Percentiles rank a stretch among this genome's conserved stretches.
phyloP scores from a whole-genome alignment of 2,113 vertebrate species.

The Isichthys henryi region DNA sequence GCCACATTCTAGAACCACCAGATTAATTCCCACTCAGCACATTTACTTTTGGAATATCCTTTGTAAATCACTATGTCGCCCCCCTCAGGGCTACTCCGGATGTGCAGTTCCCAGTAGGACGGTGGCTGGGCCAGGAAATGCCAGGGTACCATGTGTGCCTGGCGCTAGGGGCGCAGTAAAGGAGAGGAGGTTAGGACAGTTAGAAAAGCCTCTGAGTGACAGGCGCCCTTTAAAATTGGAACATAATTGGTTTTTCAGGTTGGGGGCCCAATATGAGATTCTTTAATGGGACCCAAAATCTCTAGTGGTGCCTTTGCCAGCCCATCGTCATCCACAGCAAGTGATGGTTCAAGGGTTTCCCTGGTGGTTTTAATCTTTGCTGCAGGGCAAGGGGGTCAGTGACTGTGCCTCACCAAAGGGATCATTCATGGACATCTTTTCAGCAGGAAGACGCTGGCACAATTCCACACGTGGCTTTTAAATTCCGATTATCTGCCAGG shows the following conservation, averaged over 20 bases:
- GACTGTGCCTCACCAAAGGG: not conserved
- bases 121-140: not conserved
- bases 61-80: not conserved
- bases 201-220: not conserved
- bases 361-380: not conserved
- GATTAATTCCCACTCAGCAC: conserved; percentile 3
- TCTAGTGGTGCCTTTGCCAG: not conserved
- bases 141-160: not conserved
- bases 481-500: not conserved
- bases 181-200: not conserved
- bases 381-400: not conserved
- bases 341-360: not conserved
- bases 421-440: not conserved
- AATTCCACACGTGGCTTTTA: not conserved
- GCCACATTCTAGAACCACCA: conserved; percentile 10
- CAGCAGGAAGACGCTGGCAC: not conserved
- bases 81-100: not conserved
- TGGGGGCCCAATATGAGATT: not conserved
- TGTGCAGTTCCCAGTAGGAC: not conserved
- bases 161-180: not conserved
- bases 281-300: not conserved
- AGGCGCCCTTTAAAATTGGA: not conserved
- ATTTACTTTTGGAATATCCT: conserved; percentile 8
- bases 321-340: not conserved
- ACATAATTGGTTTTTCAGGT: not conserved